These are phyloP conservation scores for Conger conger DNA, from an alignment of 2,113 vertebrate genomes.

Conservation along the genomic window DNA sequence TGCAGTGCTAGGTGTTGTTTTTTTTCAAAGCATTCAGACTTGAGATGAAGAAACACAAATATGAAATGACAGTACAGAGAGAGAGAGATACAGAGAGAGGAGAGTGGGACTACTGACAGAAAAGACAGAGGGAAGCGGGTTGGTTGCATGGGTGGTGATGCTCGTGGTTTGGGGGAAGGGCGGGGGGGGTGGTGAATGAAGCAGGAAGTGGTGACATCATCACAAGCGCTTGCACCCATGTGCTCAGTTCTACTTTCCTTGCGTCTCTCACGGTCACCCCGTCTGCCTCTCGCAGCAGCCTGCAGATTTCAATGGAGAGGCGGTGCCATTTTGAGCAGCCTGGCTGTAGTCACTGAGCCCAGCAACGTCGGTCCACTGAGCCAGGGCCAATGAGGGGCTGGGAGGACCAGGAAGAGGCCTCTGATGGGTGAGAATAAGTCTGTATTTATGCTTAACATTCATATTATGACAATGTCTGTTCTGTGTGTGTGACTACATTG, in stretches of 20 bases:
- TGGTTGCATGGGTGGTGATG: neutral
- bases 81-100: too few relatives aligned
- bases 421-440: slow-evolving; percentile 32
- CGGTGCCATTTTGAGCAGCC: neutral
- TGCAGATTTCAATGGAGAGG: slow-evolving; percentile 15
- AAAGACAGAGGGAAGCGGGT: neutral
- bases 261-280: neutral
- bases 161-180: neutral
- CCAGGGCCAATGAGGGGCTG: slow-evolving; percentile 32
- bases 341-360: slow-evolving; percentile 1
- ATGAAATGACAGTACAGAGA: too few relatives aligned
- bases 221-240: slow-evolving; percentile 9
- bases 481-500: too few relatives aligned
- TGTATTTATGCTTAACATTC: neutral
- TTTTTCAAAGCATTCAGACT: too few relatives aligned
- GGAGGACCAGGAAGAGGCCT: slow-evolving; percentile 24
- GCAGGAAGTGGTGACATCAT: slow-evolving; percentile 11
- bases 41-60: too few relatives aligned
- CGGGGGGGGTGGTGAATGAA: neutral
- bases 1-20: too few relatives aligned
- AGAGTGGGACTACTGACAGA: neutral
- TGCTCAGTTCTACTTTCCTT: neutral
- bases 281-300: neutral
- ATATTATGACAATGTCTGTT: neutral
- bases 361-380: slow-evolving; percentile 6